phyloP scores from a whole-genome alignment of 1,140 invertebrate genomes.

The Homalodisca vitripennis region DNA sequence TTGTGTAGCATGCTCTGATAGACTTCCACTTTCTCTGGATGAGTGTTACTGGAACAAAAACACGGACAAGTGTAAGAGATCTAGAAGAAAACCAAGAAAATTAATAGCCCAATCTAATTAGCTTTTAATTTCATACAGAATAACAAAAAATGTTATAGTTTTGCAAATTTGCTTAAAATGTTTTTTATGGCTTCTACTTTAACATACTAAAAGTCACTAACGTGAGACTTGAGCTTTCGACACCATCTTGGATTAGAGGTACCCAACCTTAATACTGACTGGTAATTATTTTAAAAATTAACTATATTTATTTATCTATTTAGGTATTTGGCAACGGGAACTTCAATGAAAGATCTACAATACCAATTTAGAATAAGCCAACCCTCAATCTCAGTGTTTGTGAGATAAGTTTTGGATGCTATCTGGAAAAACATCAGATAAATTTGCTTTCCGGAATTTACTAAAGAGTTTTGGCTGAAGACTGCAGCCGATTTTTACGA shows the following conservation, averaged over 20 bases:
- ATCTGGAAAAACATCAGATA: slow-evolving; percentile 36
- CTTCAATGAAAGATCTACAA: slow-evolving; percentile 26
- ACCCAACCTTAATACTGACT: slow-evolving; percentile 36
- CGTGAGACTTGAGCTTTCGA: not conserved
- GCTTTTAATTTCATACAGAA: not conserved
- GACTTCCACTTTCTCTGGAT: slow-evolving; percentile 23
- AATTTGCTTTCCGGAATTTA: not conserved
- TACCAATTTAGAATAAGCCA: slow-evolving; percentile 30
- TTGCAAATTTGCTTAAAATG: not conserved
- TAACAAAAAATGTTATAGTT: not conserved
- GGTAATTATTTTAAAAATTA: slow-evolving; percentile 37
- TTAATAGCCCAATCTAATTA: not conserved
- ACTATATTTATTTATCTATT: slow-evolving; percentile 19
- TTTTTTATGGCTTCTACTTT: not conserved
- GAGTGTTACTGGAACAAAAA: slow-evolving; percentile 17
- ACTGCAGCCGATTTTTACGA: slow-evolving; percentile 1
- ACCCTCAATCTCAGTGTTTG: slow-evolving; percentile 18
- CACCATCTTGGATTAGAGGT: not conserved
- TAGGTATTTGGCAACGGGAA: slow-evolving; percentile 13
- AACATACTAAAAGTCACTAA: not conserved
- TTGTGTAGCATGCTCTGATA: slow-evolving; percentile 8
- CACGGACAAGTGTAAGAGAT: slow-evolving; percentile 2
- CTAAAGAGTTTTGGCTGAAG: slow-evolving; percentile 36
- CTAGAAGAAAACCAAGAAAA: slow-evolving; percentile 19
- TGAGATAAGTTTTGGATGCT: slow-evolving; percentile 35